Percentiles rank a stretch among this genome's conserved stretches.
These are phyloP conservation scores for Thomomys bottae DNA, from an alignment of 2,113 vertebrate genomes.

Conservation along the genomic window DNA sequence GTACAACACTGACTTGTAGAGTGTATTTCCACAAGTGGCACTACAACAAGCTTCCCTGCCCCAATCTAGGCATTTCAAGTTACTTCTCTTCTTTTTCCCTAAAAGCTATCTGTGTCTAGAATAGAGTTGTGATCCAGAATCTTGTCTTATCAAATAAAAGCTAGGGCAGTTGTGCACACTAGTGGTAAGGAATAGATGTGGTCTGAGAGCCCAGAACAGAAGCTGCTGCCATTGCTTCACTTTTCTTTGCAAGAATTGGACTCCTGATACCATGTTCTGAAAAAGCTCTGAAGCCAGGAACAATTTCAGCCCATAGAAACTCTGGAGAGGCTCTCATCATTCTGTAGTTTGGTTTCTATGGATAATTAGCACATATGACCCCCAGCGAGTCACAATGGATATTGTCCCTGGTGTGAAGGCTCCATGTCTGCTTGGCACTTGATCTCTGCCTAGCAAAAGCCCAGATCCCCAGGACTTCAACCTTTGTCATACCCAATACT, in stretches of 20 bases:
- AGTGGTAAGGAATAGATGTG: background rate
- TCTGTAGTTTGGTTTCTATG: background rate
- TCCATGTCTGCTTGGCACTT: background rate
- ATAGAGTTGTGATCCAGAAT: background rate
- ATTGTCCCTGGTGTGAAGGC: background rate
- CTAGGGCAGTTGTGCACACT: background rate
- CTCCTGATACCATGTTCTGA: background rate
- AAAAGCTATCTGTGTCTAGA: background rate
- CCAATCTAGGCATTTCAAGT: background rate
- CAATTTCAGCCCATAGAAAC: background rate
- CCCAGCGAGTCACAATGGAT: background rate
- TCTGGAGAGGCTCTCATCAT: background rate
- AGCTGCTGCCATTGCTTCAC: background rate
- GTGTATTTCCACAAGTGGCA: background rate
- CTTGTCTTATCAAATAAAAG: background rate
- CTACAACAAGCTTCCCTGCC: too few species aligned
- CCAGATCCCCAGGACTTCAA: background rate
- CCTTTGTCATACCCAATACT: background rate
- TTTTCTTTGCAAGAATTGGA: constrained; percentile 31
- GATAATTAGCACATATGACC: background rate
- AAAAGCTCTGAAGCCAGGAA: constrained; percentile 44
- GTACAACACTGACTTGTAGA: background rate
- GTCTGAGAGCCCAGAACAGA: background rate
- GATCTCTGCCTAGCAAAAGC: background rate
- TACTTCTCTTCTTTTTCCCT: background rate